Evolutionary conservation across 2,797 vertebrate species (phyloP).

Genomic region (Malurus leucopterus): DNA sequence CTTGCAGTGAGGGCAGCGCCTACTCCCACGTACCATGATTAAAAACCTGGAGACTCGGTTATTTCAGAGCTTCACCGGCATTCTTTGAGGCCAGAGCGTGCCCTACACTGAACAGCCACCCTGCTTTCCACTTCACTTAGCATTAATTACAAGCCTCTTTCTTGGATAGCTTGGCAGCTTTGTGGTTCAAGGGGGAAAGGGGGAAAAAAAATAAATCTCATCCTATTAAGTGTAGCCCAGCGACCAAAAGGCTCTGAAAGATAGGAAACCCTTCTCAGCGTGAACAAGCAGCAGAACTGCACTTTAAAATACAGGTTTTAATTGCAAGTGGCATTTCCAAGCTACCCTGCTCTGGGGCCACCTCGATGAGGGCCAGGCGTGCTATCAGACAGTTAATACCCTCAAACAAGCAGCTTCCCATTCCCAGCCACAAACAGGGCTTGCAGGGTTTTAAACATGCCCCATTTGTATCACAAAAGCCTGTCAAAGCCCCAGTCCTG

Average conservation of each 20-base stretch:
- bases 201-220: neutral
- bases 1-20: neutral
- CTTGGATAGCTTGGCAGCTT: conserved; percentile 12
- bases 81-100: neutral
- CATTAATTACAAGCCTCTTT: conserved; percentile 31
- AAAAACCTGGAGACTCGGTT: neutral
- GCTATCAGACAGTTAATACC: conserved; percentile 14
- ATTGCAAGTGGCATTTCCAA: conserved; percentile 22
- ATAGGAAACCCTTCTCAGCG: conserved; percentile 14
- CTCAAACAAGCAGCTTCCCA: conserved; percentile 10
- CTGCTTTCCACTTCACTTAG: conserved; percentile 35
- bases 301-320: conserved; percentile 33
- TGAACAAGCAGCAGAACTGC: neutral
- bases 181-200: neutral
- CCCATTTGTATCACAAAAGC: conserved; percentile 40
- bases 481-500: neutral
- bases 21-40: neutral
- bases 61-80: neutral
- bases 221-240: conserved; percentile 41
- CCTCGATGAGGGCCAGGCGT: neutral
- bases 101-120: neutral
- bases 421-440: neutral
- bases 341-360: neutral
- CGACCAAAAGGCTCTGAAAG: neutral
- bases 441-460: neutral